Percentiles rank a stretch among this genome's conserved stretches.
phyloP scores from a whole-genome alignment of 2,113 vertebrate genomes.

The Motacilla alba region DNA sequence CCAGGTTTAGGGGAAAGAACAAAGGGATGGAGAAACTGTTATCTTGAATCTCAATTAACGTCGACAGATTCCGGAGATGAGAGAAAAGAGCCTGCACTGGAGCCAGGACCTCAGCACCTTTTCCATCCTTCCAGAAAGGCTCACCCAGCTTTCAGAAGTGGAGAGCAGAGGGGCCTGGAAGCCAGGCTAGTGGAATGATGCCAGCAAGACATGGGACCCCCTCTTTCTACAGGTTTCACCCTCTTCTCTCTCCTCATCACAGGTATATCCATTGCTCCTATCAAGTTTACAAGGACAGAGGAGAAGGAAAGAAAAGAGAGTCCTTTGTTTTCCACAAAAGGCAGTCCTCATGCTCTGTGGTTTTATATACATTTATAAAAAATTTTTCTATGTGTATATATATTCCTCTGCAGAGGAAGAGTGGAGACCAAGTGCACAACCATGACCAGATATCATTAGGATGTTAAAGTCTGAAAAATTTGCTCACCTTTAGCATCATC shows the following conservation, averaged over 20 bases:
- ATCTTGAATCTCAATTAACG: neutral
- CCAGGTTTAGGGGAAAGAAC: neutral
- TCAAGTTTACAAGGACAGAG: neutral
- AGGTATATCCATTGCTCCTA: neutral
- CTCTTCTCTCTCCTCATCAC: neutral
- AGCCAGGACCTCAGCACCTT: neutral
- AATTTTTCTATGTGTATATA: neutral
- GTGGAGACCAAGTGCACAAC: neutral
- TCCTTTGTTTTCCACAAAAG: neutral
- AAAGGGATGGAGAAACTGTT: neutral
- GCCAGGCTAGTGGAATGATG: neutral
- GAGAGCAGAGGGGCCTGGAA: neutral
- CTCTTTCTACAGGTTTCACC: neutral
- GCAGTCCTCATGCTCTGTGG: neutral
- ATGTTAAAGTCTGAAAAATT: neutral
- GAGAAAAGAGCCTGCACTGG: neutral
- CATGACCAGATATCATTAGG: neutral
- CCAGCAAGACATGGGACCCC: neutral
- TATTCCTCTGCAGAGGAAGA: neutral
- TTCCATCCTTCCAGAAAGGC: neutral
- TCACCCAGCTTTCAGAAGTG: neutral
- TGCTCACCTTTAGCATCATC: neutral
- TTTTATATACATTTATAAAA: too few relatives aligned
- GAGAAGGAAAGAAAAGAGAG: neutral
- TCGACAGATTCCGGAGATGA: neutral